Evolutionary conservation across 1,140 invertebrate species (phyloP).

Genomic region (Megalonaias nervosa): DNA sequence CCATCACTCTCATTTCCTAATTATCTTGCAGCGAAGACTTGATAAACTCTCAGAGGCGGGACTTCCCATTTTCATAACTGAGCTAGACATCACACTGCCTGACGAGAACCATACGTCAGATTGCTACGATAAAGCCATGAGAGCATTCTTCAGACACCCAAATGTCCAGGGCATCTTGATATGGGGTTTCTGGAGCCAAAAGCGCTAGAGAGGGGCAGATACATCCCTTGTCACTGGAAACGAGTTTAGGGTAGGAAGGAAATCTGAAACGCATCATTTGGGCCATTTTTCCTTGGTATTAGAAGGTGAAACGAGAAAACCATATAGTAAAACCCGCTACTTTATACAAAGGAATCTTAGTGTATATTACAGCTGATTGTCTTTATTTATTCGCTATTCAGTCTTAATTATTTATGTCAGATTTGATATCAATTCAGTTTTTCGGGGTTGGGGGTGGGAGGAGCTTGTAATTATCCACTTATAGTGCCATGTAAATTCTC

Average conservation of each 20-base stretch:
- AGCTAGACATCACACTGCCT: conserved; percentile 39
- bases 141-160: conserved; percentile 38
- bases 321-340: no score
- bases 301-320: no score
- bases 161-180: conserved; percentile 44
- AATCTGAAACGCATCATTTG: not conserved
- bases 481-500: no score
- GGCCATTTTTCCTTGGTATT: no score
- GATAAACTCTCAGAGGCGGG: conserved; percentile 47
- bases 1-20: not conserved
- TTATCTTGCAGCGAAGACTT: conserved; percentile 41
- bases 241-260: conserved; percentile 10
- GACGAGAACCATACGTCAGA: conserved; percentile 45
- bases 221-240: conserved; percentile 31
- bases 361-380: no score
- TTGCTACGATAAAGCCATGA: conserved; percentile 32
- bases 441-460: no score
- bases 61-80: conserved; percentile 55
- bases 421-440: no score
- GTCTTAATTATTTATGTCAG: no score
- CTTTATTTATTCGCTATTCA: no score
- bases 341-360: no score
- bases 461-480: no score
- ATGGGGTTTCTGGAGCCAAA: conserved; percentile 44
- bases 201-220: not conserved